These are phyloP conservation scores for Globicephala melas DNA, from an alignment of 2,113 vertebrate species.

Conservation along the genomic window DNA sequence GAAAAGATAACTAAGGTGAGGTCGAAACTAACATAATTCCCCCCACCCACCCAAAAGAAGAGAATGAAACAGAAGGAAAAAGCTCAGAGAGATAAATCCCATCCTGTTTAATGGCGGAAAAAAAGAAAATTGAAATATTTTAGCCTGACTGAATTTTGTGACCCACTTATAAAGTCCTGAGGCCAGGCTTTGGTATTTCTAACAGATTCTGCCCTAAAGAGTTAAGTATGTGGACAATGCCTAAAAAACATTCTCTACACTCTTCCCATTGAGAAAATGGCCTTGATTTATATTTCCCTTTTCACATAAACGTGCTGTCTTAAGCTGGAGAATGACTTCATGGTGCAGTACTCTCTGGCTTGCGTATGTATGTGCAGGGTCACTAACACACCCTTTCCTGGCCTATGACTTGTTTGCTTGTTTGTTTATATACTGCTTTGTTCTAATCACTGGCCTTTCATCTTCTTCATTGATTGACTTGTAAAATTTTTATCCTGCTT, in stretches of 20 bases:
- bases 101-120: background rate
- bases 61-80: background rate
- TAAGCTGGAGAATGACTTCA: background rate
- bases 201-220: constrained; percentile 59
- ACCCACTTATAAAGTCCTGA: constrained; percentile 47
- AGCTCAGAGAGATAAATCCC: background rate
- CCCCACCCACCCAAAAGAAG: background rate
- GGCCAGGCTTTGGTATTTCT: constrained; percentile 54
- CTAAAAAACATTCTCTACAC: background rate
- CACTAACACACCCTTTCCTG: background rate
- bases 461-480: background rate
- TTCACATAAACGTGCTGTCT: background rate
- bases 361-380: background rate
- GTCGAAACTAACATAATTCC: background rate
- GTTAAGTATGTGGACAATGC: background rate
- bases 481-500: background rate
- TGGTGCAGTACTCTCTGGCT: background rate
- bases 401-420: background rate
- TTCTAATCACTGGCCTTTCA: background rate
- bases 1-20: background rate
- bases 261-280: background rate
- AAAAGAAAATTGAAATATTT: constrained; percentile 19
- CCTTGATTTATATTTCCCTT: background rate
- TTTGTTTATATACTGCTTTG: background rate
- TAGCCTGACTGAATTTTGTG: constrained; percentile 46